A percentile compares a stretch with the other conserved stretches of the same genome.
Evolutionary conservation across 1,140 invertebrate genomes (phyloP).

Genomic region (Lysiphlebus fabarum): DNA sequence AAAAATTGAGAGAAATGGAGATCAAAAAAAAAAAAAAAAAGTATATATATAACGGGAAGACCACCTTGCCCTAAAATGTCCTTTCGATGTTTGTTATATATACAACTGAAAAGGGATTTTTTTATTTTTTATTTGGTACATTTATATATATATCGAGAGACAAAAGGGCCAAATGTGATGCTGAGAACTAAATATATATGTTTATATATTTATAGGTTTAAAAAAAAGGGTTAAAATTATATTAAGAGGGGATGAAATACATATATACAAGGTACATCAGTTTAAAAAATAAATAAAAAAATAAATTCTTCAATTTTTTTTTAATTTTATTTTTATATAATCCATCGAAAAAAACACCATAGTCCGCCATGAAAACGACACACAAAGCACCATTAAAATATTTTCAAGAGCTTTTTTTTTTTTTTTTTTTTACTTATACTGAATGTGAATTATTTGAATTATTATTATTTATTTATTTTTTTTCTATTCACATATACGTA

Average conservation of each 20-base stretch:
- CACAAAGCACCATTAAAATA: slow-evolving; percentile 54
- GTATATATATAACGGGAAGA: slow-evolving; percentile 22
- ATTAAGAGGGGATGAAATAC: too few relatives aligned
- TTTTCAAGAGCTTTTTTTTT: slow-evolving; percentile 31
- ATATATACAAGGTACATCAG: not conserved
- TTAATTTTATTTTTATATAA: not conserved
- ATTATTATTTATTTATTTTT: too few relatives aligned
- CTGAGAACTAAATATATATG: too few relatives aligned
- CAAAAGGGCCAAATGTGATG: not conserved
- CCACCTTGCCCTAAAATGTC: slow-evolving; percentile 6
- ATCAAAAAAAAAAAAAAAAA: slow-evolving; percentile 12
- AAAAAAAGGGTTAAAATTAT: too few relatives aligned
- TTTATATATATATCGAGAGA: slow-evolving; percentile 21
- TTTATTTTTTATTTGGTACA: too few relatives aligned
- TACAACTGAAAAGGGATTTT: slow-evolving; percentile 28
- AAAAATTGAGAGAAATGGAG: slow-evolving; percentile 13
- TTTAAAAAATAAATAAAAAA: too few relatives aligned
- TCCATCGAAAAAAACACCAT: slow-evolving; percentile 10
- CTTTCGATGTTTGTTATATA: slow-evolving; percentile 1
- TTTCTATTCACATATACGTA: too few relatives aligned
- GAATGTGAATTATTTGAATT: too few relatives aligned
- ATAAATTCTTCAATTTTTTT: too few relatives aligned
- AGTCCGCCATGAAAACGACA: slow-evolving; percentile 24
- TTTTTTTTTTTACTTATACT: not conserved
- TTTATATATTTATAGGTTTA: too few relatives aligned